phyloP scores from a whole-genome alignment of 2,888 invertebrate genomes.

The Phytoseiulus persimilis region DNA sequence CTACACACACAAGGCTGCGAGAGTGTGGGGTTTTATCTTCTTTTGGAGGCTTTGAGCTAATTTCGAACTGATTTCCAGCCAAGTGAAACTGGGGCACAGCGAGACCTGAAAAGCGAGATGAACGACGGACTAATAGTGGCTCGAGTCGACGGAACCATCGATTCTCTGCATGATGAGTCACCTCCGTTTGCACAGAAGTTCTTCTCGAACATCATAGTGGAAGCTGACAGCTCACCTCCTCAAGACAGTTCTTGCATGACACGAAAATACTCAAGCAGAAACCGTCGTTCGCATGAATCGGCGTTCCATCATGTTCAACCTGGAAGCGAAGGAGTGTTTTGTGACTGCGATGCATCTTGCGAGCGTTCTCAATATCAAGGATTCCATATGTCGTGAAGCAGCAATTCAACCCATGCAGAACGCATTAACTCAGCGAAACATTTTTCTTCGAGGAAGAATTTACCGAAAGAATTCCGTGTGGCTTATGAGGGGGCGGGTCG shows the following conservation, averaged over 20 bases:
- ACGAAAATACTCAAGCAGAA: conserved; percentile 72
- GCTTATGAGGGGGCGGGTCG: conserved; percentile 72
- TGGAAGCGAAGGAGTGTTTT: conserved; percentile 9
- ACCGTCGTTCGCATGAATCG: conserved; percentile 58
- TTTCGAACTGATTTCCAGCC: conserved; percentile 69
- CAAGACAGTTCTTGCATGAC: conserved; percentile 71
- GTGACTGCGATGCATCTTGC: background rate
- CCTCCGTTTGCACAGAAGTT: no score
- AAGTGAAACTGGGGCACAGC: conserved; percentile 62
- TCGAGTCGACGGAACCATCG: no score
- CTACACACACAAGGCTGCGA: conserved; percentile 66
- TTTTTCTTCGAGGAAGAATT: background rate
- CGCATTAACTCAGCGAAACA: no score
- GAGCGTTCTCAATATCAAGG: no score
- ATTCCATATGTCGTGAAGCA: no score
- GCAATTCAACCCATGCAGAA: no score
- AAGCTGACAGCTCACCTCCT: conserved; percentile 61
- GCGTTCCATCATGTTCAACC: conserved; percentile 53
- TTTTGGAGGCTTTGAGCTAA: conserved; percentile 62
- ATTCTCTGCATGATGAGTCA: no score
- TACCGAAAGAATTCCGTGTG: conserved; percentile 62
- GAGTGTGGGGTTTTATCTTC: conserved; percentile 66
- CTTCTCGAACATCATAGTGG: no score
- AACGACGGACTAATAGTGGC: no score
- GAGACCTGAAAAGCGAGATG: conserved; percentile 31